Evolutionary conservation across 1,140 invertebrate species (phyloP).

Genomic region (Drosophila biarmipes): DNA sequence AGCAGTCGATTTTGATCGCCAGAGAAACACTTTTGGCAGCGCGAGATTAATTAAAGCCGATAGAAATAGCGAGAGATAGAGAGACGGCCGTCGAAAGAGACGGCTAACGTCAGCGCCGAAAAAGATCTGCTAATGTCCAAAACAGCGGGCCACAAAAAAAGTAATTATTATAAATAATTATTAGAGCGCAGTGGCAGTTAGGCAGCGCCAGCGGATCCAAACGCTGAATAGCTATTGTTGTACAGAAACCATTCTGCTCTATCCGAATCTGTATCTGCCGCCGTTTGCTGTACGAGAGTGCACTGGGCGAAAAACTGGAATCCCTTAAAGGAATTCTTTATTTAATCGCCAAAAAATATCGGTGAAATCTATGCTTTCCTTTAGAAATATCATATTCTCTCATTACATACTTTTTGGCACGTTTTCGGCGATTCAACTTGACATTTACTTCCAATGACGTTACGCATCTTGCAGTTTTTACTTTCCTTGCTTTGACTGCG

Average conservation of each 20-base stretch:
- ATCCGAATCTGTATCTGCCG: constrained; percentile 42
- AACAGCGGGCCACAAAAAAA: constrained; percentile 68
- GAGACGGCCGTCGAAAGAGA: constrained; percentile 7
- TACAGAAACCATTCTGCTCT: constrained; percentile 38
- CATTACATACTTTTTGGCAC: no score
- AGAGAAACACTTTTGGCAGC: constrained; percentile 51
- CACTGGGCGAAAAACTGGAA: background rate
- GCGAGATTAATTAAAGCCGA: constrained; percentile 71
- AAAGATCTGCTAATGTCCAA: constrained; percentile 61
- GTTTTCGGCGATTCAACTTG: no score
- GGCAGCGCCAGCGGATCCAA: constrained; percentile 42
- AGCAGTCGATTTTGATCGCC: constrained; percentile 62
- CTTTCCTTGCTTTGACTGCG: no score
- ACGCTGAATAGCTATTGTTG: constrained; percentile 58
- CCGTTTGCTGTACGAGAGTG: constrained; percentile 34
- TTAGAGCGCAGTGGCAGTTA: constrained; percentile 79
- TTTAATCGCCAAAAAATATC: no score
- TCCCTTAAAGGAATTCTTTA: no score
- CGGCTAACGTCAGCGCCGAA: constrained; percentile 16
- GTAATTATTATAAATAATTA: constrained; percentile 81
- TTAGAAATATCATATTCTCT: no score
- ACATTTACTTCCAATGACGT: no score
- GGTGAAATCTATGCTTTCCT: no score
- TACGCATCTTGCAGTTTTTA: no score
- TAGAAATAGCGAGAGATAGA: constrained; percentile 1